A percentile compares a stretch with the other conserved stretches of the same genome.
Evolutionary conservation across 2,888 invertebrate genomes (phyloP).

Genomic region (Parapristionchus giblindavisi): DNA sequence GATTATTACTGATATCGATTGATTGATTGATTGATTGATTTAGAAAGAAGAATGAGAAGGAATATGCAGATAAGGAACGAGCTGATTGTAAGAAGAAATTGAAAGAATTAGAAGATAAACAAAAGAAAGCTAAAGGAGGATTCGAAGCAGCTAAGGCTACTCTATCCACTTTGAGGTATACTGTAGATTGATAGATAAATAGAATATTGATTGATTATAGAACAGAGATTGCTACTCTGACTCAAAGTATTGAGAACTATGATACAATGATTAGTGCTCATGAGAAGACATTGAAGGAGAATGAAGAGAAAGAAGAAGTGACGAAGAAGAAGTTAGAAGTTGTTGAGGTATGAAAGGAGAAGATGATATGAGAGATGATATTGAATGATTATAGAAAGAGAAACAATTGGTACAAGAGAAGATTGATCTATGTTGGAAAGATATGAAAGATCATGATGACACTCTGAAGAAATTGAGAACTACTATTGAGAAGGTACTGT

Average conservation of each 20-base stretch:
- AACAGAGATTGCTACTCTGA: slow-evolving; percentile 17
- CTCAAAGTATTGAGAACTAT: background rate
- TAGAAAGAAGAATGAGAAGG: slow-evolving; percentile 40
- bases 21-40: slow-evolving; percentile 35
- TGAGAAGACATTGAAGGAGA: slow-evolving; percentile 36
- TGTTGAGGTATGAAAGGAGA: background rate
- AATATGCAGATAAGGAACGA: slow-evolving; percentile 49
- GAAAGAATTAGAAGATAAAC: slow-evolving; percentile 39
- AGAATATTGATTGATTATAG: slow-evolving; percentile 1
- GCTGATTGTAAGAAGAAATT: slow-evolving; percentile 49
- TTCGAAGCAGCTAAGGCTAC: slow-evolving; percentile 37
- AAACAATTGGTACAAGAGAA: background rate
- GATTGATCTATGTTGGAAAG: too few species aligned
- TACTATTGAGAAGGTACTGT: slow-evolving; percentile 71
- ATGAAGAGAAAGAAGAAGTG: slow-evolving; percentile 20
- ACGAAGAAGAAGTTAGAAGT: slow-evolving; percentile 15
- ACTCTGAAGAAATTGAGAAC: slow-evolving; percentile 50
- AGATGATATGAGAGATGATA: background rate
- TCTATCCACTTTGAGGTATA: slow-evolving; percentile 25
- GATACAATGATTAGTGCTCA: too few species aligned
- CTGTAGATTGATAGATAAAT: background rate
- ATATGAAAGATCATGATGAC: slow-evolving; percentile 37
- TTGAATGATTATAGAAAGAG: background rate
- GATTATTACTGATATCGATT: too few species aligned
- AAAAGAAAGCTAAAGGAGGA: slow-evolving; percentile 26